Evolutionary conservation across 2,113 vertebrate species (phyloP), one percentile per base, ranked within the genome.

Genomic region (Mus spicilegus): DNA sequence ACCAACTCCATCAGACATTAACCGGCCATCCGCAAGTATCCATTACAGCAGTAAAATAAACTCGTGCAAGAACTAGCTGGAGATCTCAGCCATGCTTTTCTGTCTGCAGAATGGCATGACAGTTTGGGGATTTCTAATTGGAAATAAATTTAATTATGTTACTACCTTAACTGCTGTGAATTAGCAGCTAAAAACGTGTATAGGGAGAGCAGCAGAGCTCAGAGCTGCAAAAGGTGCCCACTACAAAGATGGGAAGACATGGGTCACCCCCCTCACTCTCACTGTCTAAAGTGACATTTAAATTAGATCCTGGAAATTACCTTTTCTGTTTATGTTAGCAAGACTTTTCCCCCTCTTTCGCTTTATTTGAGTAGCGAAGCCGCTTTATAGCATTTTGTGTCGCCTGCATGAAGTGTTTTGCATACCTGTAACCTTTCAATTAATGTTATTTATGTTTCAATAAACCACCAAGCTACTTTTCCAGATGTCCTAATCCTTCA

Each of bases 401-500:
- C 0, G 26, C 54, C 30, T 77, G 67, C 92, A 81, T 69, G 39
- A 93, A 98, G 92, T 97, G 95, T 96, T 98, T 98, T 98, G 97
- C 97, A 97, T 98, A 98, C 96, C 97, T 98, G 95, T 97, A 97
- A 96, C 97, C 95, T 98, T 97, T 97, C 97, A 98, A 97, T 98
- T 98, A 98, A 97, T 20, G 0, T 98, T 98, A 97, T 98, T 98
- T 99, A 98, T 98, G 96, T 98, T 98, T 98, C 98, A 98, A 98
- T 98, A 98, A 98, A 98, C 98, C 93, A 94, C 96, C 97, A 93
- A 82, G 93, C 96, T 98, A 97, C 97, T 98, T 98, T 98, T 98
- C 98, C 98, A 98, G 97, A 98, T 98, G 98, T 98, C 91, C 96
- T 98, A 98, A 98, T 98, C 98, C 96, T 98, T 98, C 98, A 98